Conservation (phyloP, 2,113 vertebrate genomes). For the Collichthys lucidus region DNA sequence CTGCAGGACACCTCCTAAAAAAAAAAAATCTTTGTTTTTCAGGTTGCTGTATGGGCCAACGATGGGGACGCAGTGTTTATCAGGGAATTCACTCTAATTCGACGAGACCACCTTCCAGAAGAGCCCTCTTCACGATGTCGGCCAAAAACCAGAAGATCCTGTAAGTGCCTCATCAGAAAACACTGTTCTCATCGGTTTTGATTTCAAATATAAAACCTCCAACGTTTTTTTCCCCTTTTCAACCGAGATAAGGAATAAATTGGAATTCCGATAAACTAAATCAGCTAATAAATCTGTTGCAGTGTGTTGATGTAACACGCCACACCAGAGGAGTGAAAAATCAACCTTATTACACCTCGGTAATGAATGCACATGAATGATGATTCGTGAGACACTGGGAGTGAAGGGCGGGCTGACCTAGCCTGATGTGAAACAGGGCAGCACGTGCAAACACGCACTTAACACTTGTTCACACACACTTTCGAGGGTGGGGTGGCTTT, state of each 20-base stretch:
- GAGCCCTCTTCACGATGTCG: conserved; percentile 88
- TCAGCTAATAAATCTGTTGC: conserved; percentile 46
- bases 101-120: conserved; percentile 90
- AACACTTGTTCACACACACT: conserved; percentile 13
- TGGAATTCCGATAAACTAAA: conserved; percentile 30
- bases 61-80: conserved; percentile 93
- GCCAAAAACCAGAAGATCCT: conserved; percentile 90
- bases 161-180: conserved; percentile 78
- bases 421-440: conserved; percentile 60
- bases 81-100: conserved; percentile 94
- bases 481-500: conserved; percentile 44
- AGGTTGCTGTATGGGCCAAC: conserved; percentile 87
- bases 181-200: not conserved
- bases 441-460: conserved; percentile 22
- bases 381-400: conserved; percentile 49
- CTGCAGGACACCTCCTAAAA: not conserved
- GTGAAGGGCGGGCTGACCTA: conserved; percentile 45
- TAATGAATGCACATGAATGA: conserved; percentile 62
- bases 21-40: conserved; percentile 38
- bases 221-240: not conserved
- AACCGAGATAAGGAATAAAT: conserved; percentile 16
- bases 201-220: conserved; percentile 8
- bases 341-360: conserved; percentile 37
- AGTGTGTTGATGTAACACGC: conserved; percentile 35
- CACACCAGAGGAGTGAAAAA: conserved; percentile 51